Evolutionary conservation across 1,140 invertebrate genomes (phyloP).

Genomic region (Mya arenaria): DNA sequence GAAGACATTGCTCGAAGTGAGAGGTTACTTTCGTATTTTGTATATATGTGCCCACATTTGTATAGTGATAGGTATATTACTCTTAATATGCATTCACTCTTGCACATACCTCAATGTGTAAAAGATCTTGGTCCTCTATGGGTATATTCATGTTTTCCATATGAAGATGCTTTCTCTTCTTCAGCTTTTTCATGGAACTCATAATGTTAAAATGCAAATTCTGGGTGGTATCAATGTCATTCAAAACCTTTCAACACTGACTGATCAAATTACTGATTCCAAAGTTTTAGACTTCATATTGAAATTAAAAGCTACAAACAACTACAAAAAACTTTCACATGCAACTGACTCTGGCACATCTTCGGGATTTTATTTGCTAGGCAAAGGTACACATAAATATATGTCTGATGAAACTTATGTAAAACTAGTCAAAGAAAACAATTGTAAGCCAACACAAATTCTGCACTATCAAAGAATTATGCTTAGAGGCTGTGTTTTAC

Average conservation of each 20-base stretch:
- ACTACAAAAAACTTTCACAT: neutral
- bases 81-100: conserved; percentile 1
- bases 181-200: conserved; percentile 50
- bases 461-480: no score
- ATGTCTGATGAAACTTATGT: neutral
- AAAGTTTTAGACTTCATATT: neutral
- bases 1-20: no score
- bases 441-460: no score
- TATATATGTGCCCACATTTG: neutral
- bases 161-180: conserved; percentile 49
- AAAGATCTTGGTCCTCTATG: conserved; percentile 7
- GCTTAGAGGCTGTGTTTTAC: no score
- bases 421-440: no score
- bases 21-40: neutral
- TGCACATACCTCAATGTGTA: conserved; percentile 1
- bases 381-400: neutral
- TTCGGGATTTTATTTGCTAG: neutral
- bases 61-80: conserved; percentile 19
- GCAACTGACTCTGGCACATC: neutral
- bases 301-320: neutral
- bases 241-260: neutral
- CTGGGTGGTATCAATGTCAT: neutral
- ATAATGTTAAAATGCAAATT: conserved; percentile 49
- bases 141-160: conserved; percentile 53
- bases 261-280: neutral